phyloP scores from a whole-genome alignment of 1,140 invertebrate genomes.

The Heliconius hermathena region DNA sequence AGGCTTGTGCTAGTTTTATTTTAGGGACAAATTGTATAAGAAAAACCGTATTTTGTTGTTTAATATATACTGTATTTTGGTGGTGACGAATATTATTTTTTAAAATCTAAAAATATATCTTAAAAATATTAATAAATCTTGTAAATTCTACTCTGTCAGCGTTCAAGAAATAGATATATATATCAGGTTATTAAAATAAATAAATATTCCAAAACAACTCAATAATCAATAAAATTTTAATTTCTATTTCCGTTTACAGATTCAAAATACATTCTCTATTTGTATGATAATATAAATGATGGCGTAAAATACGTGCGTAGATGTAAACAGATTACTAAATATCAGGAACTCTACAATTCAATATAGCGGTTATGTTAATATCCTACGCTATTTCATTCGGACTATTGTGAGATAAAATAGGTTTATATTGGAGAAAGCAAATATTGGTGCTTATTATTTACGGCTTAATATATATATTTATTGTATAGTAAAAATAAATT shows the following conservation, averaged over 20 bases:
- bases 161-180: background rate
- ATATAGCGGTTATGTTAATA: conserved; percentile 13
- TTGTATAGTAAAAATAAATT: background rate
- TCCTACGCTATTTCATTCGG: background rate
- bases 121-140: too few species aligned
- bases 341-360: background rate
- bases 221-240: background rate
- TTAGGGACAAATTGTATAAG: background rate
- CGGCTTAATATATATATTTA: background rate
- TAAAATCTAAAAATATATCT: too few species aligned
- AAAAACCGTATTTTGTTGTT: background rate
- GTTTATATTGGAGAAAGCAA: background rate
- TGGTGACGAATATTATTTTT: too few species aligned
- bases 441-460: background rate
- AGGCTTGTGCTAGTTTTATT: conserved; percentile 13
- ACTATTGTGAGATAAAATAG: background rate
- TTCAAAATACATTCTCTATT: background rate
- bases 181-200: background rate
- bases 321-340: conserved; percentile 13
- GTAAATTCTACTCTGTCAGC: background rate
- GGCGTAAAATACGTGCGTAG: background rate
- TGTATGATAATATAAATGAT: background rate
- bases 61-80: too few species aligned
- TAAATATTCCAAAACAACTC: background rate
- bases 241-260: background rate